Evolutionary conservation across 2,797 vertebrate species (phyloP).

Genomic region (Salmo trutta): DNA sequence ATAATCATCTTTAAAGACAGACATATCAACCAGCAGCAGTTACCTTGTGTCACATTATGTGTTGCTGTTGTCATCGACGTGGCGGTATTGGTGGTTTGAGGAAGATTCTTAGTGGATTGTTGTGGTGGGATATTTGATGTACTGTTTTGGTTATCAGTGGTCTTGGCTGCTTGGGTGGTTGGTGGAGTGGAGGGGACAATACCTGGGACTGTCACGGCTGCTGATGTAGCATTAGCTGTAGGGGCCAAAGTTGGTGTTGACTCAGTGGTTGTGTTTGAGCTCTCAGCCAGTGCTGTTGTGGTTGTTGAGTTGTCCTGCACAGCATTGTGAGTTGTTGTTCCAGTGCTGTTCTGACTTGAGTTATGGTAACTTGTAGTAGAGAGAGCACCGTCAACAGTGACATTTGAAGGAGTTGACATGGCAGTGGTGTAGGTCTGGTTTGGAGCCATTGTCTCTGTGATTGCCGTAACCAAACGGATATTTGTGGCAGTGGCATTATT

Average conservation of each 20-base stretch:
- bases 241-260: slow-evolving; percentile 31
- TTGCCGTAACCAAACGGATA: not conserved
- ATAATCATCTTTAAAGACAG: not conserved
- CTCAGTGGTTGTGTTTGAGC: slow-evolving; percentile 27
- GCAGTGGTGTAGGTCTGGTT: slow-evolving; percentile 11
- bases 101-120: slow-evolving; percentile 29
- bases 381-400: not conserved
- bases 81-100: slow-evolving; percentile 27
- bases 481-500: not conserved
- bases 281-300: slow-evolving; percentile 22
- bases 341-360: slow-evolving; percentile 9
- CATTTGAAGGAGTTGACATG: not conserved
- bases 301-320: slow-evolving; percentile 12
- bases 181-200: slow-evolving; percentile 9
- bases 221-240: slow-evolving; percentile 24
- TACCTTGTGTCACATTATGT: slow-evolving; percentile 30
- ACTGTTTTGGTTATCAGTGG: slow-evolving; percentile 32
- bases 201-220: slow-evolving; percentile 15
- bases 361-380: slow-evolving; percentile 15
- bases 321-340: slow-evolving; percentile 13
- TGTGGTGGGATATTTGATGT: slow-evolving; percentile 25
- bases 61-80: not conserved
- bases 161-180: slow-evolving; percentile 30
- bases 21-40: not conserved
- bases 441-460: slow-evolving; percentile 2